Evolutionary conservation across 2,888 invertebrate genomes (phyloP), one percentile per base, ranked within the genome.

Genomic region (Vandiemenella viatica): DNA sequence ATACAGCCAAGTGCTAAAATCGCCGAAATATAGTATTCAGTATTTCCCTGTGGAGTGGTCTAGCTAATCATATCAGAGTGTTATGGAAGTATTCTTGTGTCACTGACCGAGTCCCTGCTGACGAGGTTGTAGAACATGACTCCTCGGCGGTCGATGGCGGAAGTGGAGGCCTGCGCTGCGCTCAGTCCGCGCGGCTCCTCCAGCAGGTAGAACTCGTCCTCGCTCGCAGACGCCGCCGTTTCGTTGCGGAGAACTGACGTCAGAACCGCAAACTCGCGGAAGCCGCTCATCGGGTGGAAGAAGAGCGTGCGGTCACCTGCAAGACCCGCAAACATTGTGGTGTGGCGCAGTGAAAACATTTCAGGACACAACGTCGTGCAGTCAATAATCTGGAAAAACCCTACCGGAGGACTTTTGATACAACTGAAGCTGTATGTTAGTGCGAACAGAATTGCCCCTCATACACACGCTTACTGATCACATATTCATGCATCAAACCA

Each of bases 251-350:
- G 65, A 2, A 81, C 66, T 0, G 76, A 74, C 0, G 83, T 77
- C 22, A 76, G 72, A 0, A 86, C 81, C 50, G 75, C 77, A 63
- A 85, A 88, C 62, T 88, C 85, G 57, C 81, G 73, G 58, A 78
- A 81, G 61, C 86, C 84, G 1, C 88, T 83, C 79, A 89, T 77
- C 0, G 88, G 77, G 64, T 88, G 85, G 62, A 85, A 88, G 60
- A 77, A 87, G 19, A 88, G 61, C 3, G 77, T 69, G 45, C 82
- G 71, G 53, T 55, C 58, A 1, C 59, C 57, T n/a, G n/a, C n/a
- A n/a, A n/a, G n/a, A n/a, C n/a, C n/a, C n/a, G n/a, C n/a, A n/a
- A n/a, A n/a, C n/a, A n/a, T n/a, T n/a, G n/a, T n/a, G n/a, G n/a
- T n/a, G n/a, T n/a, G n/a, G n/a, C n/a, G n/a, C n/a, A n/a, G n/a